Percentiles rank a stretch among this genome's conserved stretches.
Evolutionary conservation across 2,888 invertebrate species (phyloP).

Genomic region (Hymenopus coronatus): DNA sequence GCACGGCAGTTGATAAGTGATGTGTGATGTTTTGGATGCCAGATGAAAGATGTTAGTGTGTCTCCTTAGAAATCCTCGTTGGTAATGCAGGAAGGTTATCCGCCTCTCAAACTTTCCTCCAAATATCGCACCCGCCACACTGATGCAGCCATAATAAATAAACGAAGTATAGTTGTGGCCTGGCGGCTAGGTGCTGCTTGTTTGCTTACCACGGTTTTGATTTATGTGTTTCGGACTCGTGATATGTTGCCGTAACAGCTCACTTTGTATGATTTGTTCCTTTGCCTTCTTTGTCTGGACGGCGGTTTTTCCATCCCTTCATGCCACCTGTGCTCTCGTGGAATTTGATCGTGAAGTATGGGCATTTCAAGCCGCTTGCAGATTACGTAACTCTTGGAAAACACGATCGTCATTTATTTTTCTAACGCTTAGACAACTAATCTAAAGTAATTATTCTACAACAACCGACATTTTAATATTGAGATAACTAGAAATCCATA

Average conservation of each 20-base stretch:
- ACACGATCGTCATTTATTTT: too few relatives aligned
- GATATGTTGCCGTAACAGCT: conserved; percentile 24
- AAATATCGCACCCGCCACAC: not conserved
- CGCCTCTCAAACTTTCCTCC: not conserved
- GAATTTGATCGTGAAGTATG: not conserved
- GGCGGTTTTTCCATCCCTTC: not conserved
- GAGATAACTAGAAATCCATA: too few relatives aligned
- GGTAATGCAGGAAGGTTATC: conserved; percentile 1
- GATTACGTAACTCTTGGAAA: too few relatives aligned
- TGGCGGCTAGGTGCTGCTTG: not conserved
- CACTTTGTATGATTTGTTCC: conserved; percentile 26
- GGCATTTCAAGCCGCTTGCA: too few relatives aligned
- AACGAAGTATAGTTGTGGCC: not conserved
- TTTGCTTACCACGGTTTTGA: not conserved
- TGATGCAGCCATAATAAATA: conserved; percentile 3
- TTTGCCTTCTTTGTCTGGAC: not conserved
- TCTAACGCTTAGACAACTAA: too few relatives aligned
- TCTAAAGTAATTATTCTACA: too few relatives aligned
- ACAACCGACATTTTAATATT: too few relatives aligned
- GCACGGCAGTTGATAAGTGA: not conserved
- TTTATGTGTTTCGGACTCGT: conserved; percentile 16
- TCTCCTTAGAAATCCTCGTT: not conserved
- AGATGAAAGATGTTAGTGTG: not conserved
- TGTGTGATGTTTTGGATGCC: not conserved
- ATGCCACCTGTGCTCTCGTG: not conserved